Base-by-base conservation (phyloP, 2,888 invertebrate genomes). In the Campaea margaritaria region DNA sequence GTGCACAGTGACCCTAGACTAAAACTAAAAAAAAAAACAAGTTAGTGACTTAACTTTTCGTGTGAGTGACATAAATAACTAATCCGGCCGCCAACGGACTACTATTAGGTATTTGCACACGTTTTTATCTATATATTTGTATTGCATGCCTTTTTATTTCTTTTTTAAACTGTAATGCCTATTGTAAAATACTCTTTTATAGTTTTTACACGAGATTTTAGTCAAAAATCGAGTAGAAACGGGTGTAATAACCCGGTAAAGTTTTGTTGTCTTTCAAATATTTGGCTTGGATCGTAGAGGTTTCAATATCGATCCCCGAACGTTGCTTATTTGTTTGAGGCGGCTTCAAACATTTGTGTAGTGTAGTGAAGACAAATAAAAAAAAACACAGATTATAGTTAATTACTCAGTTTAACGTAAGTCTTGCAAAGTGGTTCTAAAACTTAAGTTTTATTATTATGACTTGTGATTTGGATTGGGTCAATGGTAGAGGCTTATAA, bases 251-350 rank as follows among this genome's bases (percentile, higher is more conserved):
- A 27, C 45, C 13, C 45, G 39, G 49, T 52, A 58, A 57, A 49
- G 60, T 64, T 59, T 60, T 60, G 65, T 64, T 60, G 55, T 45
- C 21, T 21, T 3, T 44, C 49, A 53, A 64, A 62, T 68, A 64
- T 68, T 64, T 59, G 62, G 56, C 52, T 64, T 55, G 46, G 45
- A 47, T 53, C 52, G 61, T 50, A 44, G 54, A 62, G 59, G 62
- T 57, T 64, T 47, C 44, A 34, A 11, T 68, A 68, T 68, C 64
- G 68, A 68, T 68, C 62, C 55, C 36, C 36, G 47, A 63, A 54
- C 42, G 56, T 55, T 58, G 50, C 62, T 65, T 66, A 55, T 60
- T 63, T 68, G 65, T 62, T 64, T 66, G 58, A 57, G 52, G 54
- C 58, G 36, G 63, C 50, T 63, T 36, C 28, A 54, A 59, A 58